Conservation (phyloP, 2,113 vertebrate species). For the Rhabdomys dilectus region DNA sequence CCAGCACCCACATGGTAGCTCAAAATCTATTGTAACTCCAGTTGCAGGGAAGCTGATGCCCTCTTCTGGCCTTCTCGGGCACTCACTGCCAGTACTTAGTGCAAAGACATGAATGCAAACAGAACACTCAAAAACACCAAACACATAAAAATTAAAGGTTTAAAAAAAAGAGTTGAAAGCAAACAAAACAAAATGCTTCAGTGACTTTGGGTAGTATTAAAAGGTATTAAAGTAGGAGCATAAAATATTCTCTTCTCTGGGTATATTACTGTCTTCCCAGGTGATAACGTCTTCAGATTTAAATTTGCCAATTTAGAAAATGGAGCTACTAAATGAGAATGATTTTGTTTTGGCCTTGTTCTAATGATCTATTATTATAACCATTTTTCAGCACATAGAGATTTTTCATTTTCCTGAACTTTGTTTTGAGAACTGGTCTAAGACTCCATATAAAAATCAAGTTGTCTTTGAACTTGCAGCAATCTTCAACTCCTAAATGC, state of each 20-base stretch:
- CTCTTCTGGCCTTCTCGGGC: neutral
- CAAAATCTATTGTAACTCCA: neutral
- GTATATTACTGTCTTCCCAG: neutral
- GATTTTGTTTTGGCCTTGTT: neutral
- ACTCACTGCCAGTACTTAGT: neutral
- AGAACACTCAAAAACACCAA: neutral
- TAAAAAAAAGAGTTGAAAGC: neutral
- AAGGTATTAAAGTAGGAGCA: neutral
- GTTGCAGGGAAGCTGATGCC: neutral
- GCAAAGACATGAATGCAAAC: neutral
- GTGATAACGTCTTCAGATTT: neutral
- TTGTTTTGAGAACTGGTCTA: neutral
- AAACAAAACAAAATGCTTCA: neutral
- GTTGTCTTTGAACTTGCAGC: neutral
- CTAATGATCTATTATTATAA: slow-evolving; percentile 47
- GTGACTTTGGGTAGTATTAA: neutral
- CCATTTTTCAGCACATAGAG: slow-evolving; percentile 34
- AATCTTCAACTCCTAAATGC: neutral
- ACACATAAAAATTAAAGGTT: neutral
- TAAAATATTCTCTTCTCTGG: neutral
- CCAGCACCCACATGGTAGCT: neutral
- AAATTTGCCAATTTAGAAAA: slow-evolving; percentile 56
- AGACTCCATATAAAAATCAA: neutral
- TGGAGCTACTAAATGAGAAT: slow-evolving; percentile 17
- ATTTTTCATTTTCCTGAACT: slow-evolving; percentile 51